phyloP scores from a whole-genome alignment of 2,797 vertebrate genomes.

The Alauda arvensis region DNA sequence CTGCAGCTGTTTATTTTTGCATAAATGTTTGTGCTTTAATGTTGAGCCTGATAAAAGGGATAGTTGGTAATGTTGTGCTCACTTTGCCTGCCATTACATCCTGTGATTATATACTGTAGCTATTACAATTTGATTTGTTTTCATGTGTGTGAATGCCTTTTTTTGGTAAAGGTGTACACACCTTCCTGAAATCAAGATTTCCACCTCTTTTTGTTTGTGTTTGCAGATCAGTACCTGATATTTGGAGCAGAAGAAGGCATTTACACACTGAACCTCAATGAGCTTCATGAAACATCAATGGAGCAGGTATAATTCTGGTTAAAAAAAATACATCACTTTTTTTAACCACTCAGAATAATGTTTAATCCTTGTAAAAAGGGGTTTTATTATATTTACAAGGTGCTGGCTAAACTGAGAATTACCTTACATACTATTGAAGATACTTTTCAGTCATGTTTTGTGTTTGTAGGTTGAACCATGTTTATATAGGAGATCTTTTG shows the following conservation, averaged over 20 bases:
- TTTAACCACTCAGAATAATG: not conserved
- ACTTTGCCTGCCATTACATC: not conserved
- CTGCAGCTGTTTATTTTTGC: not conserved
- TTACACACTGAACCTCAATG: slow-evolving; percentile 97
- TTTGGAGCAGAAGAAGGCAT: slow-evolving; percentile 97
- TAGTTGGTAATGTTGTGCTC: not conserved
- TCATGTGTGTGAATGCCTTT: not conserved
- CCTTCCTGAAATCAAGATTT: not conserved
- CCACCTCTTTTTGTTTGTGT: not conserved
- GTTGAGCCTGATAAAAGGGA: not conserved
- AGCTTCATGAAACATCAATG: slow-evolving; percentile 97
- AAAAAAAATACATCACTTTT: not conserved
- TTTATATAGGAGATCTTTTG: not conserved
- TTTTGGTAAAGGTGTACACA: not conserved
- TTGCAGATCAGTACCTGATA: slow-evolving; percentile 96
- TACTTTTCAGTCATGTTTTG: not conserved
- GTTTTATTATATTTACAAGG: not conserved
- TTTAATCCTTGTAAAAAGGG: not conserved
- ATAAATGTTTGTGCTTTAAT: not conserved
- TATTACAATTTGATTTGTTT: not conserved
- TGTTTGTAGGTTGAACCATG: not conserved
- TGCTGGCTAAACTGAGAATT: not conserved
- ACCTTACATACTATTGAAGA: not conserved
- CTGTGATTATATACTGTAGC: not conserved
- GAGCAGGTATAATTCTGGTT: slow-evolving; percentile 83